Evolutionary conservation across 2,797 vertebrate genomes (phyloP).

Genomic region (Callimico goeldii): DNA sequence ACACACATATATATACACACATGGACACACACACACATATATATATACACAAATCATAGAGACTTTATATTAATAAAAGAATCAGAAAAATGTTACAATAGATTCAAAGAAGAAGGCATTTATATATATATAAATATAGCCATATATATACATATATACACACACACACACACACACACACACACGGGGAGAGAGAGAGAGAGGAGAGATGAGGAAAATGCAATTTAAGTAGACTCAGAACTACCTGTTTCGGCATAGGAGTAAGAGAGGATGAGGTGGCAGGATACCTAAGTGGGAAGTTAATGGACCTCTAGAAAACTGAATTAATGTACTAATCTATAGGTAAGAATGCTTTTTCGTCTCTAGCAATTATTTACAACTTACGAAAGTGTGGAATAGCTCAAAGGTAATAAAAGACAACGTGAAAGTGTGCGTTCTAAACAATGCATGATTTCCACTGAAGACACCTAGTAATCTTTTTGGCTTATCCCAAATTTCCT

Average conservation of each 20-base stretch:
- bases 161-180: too few relatives aligned
- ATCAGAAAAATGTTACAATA: not conserved
- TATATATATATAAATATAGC: too few relatives aligned
- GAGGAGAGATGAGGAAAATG: not conserved
- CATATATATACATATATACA: rapidly evolving
- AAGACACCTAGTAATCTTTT: not conserved
- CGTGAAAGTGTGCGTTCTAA: too few relatives aligned
- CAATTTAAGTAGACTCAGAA: not conserved
- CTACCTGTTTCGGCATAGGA: rapidly evolving
- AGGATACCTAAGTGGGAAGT: not conserved
- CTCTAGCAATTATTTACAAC: not conserved
- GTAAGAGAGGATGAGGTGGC: not conserved
- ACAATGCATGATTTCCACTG: too few relatives aligned
- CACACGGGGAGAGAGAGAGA: not conserved
- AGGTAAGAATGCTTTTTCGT: not conserved
- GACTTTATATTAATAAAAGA: not conserved
- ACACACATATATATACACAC: not conserved
- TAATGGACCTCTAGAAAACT: not conserved
- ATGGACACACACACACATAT: not conserved
- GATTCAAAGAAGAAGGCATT: not conserved
- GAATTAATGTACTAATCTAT: not conserved
- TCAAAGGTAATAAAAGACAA: not conserved
- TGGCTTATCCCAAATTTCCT: not conserved
- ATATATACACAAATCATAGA: not conserved
- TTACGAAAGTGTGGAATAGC: not conserved